Percentiles rank a stretch among this genome's conserved stretches.
Evolutionary conservation across 1,140 invertebrate genomes (phyloP).

Genomic region (Anadara kagoshimensis): DNA sequence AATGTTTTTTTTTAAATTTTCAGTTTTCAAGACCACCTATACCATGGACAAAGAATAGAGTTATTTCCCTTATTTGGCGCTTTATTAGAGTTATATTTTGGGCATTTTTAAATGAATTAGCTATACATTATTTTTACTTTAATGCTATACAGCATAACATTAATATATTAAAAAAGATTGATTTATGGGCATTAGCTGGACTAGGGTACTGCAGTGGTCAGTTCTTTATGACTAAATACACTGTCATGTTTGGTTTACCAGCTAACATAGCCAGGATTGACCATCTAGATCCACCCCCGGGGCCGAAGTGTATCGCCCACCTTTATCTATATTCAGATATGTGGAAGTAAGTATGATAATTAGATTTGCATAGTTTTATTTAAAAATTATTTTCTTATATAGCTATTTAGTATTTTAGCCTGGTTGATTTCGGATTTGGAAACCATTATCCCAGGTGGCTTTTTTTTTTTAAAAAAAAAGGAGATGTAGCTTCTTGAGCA

Average conservation of each 20-base stretch:
- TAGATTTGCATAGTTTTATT: not conserved
- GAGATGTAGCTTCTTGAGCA: too few relatives aligned
- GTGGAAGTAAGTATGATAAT: slow-evolving; percentile 82
- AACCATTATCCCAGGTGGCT: too few relatives aligned
- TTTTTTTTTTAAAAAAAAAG: too few relatives aligned
- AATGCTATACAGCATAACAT: slow-evolving; percentile 78
- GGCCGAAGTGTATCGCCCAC: slow-evolving; percentile 90
- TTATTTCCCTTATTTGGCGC: not conserved
- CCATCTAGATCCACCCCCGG: slow-evolving; percentile 83
- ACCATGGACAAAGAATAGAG: not conserved
- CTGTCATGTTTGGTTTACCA: slow-evolving; percentile 89
- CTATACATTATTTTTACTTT: slow-evolving; percentile 87
- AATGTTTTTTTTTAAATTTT: not conserved
- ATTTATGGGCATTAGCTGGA: slow-evolving; percentile 85
- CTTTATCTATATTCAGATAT: slow-evolving; percentile 95
- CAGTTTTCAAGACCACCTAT: not conserved
- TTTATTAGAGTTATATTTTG: slow-evolving; percentile 81
- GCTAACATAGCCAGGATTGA: slow-evolving; percentile 85
- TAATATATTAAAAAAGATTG: slow-evolving; percentile 67
- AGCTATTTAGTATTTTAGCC: not conserved
- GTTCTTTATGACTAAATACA: slow-evolving; percentile 93
- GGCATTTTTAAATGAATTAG: slow-evolving; percentile 81
- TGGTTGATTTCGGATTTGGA: too few relatives aligned
- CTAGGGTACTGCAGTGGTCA: slow-evolving; percentile 90
- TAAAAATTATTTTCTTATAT: not conserved